Percentiles rank a stretch among this genome's conserved stretches.
Conservation (phyloP, 2,113 vertebrate genomes). For the Tyto alba region DNA sequence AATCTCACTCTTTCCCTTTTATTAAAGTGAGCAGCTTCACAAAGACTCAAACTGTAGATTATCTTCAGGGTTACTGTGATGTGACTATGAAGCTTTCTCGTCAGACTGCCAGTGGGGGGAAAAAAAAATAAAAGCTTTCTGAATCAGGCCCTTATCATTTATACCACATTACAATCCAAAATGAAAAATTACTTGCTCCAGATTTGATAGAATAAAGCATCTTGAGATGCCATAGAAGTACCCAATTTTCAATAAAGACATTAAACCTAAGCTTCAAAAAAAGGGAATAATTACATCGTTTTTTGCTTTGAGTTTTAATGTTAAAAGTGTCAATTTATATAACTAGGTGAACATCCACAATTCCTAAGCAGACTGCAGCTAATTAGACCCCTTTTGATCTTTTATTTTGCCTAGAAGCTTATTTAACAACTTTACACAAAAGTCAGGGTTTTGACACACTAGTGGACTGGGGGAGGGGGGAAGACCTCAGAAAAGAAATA, state of each 20-base stretch:
- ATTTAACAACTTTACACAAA: constrained; percentile 64
- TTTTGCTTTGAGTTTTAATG: constrained; percentile 69
- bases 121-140: not conserved
- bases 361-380: constrained; percentile 59
- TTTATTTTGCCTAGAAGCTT: constrained; percentile 66
- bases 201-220: constrained; percentile 67
- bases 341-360: constrained; percentile 70
- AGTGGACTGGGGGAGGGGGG: not conserved
- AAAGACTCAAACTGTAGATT: constrained; percentile 50
- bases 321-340: constrained; percentile 69
- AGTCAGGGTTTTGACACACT: constrained; percentile 33
- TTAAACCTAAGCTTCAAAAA: constrained; percentile 68
- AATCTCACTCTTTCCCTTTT: not conserved
- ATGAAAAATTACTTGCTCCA: constrained; percentile 65
- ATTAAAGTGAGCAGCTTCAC: not conserved
- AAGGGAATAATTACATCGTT: constrained; percentile 64
- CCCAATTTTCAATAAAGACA: constrained; percentile 66
- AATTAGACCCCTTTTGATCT: constrained; percentile 72
- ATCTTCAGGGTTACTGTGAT: constrained; percentile 62
- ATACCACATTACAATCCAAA: constrained; percentile 66
- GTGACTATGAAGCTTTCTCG: constrained; percentile 11
- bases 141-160: constrained; percentile 65
- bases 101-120: constrained; percentile 13
- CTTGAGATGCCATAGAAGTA: constrained; percentile 63
- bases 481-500: not conserved